Conservation (phyloP, 2,888 invertebrate genomes). For the Trichopoda pennipes region DNA sequence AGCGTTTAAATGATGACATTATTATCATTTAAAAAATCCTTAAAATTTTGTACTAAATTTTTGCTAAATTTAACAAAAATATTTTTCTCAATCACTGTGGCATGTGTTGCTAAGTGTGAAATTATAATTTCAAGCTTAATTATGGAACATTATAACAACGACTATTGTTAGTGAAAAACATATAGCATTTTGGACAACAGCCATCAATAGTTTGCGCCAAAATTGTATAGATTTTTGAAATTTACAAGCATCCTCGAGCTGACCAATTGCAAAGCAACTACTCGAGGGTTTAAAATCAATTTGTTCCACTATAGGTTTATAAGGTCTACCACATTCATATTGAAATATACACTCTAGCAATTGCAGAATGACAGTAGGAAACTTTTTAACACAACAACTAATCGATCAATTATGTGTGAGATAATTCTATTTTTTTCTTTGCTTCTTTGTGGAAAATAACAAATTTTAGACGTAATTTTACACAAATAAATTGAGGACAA, state of each 20-base stretch:
- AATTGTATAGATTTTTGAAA: constrained; percentile 3
- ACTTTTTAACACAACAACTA: constrained; percentile 39
- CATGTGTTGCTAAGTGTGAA: constrained; percentile 70
- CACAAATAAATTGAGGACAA: constrained; percentile 31
- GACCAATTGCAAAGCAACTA: constrained; percentile 36
- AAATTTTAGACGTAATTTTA: constrained; percentile 56
- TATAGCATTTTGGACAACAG: constrained; percentile 25
- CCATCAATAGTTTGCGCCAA: constrained; percentile 62
- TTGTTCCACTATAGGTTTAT: constrained; percentile 68
- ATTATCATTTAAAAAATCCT: constrained; percentile 55
- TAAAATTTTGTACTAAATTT: constrained; percentile 33
- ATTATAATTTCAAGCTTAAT: constrained; percentile 69
- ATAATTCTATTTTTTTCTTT: constrained; percentile 19
- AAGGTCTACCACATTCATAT: constrained; percentile 70
- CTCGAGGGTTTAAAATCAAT: constrained; percentile 68
- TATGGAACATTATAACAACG: constrained; percentile 57
- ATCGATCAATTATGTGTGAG: constrained; percentile 67
- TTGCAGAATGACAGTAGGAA: constrained; percentile 31
- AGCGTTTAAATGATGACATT: constrained; percentile 65
- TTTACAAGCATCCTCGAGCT: not conserved
- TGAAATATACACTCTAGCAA: constrained; percentile 39
- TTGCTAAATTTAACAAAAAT: constrained; percentile 33
- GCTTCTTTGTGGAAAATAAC: constrained; percentile 44
- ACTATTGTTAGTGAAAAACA: constrained; percentile 30
- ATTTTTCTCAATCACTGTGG: constrained; percentile 45